A percentile compares a stretch with the other conserved stretches of the same genome.
Evolutionary conservation across 2,113 vertebrate species (phyloP).

Genomic region (Eubucco bourcierii): DNA sequence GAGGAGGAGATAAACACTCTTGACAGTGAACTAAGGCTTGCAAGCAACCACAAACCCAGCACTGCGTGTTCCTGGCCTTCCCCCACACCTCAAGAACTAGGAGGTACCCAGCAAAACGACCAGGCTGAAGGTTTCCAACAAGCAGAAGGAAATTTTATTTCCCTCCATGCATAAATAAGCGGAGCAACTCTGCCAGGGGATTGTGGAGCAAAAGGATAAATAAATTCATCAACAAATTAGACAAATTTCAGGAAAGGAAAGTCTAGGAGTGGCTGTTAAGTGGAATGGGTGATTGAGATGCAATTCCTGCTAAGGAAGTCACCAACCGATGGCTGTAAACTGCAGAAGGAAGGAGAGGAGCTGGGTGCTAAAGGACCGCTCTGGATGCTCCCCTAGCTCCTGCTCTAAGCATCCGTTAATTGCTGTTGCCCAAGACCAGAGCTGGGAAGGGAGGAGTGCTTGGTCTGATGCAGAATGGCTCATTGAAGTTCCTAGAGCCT

Average conservation of each 20-base stretch:
- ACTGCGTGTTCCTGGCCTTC: neutral
- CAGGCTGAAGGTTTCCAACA: neutral
- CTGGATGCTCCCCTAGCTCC: neutral
- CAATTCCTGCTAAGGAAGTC: neutral
- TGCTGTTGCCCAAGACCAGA: neutral
- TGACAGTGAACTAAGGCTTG: neutral
- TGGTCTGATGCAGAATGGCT: neutral
- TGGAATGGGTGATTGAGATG: fast-evolving
- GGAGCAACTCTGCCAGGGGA: neutral
- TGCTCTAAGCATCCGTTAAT: neutral
- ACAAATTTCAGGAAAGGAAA: neutral
- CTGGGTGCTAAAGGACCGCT: neutral
- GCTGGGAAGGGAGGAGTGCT: too few relatives aligned
- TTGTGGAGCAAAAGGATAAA: neutral
- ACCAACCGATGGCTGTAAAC: neutral
- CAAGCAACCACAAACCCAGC: neutral
- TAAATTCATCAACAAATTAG: neutral
- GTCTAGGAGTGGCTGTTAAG: neutral
- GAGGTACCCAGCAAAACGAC: neutral
- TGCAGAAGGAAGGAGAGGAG: neutral
- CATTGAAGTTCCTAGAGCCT: neutral
- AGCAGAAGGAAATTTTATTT: neutral
- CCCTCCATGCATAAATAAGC: fast-evolving
- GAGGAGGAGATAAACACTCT: neutral
- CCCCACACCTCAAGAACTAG: neutral